A percentile compares a stretch with the other conserved stretches of the same genome.
Evolutionary conservation across 2,113 vertebrate genomes (phyloP).

Genomic region (Neodon shergylaensis): DNA sequence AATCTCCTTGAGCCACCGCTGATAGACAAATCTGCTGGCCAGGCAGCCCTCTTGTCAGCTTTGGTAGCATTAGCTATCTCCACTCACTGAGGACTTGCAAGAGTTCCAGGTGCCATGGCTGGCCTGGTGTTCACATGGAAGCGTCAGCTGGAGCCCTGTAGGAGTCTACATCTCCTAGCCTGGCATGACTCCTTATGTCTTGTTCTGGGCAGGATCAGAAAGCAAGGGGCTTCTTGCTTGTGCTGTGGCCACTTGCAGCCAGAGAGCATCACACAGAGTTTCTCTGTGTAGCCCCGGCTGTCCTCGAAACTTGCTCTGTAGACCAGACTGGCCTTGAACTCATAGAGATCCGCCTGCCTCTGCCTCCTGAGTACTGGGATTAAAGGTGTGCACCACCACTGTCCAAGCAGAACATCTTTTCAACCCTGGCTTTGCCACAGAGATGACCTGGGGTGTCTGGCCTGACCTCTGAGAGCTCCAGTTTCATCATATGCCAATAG

Average conservation of each 20-base stretch:
- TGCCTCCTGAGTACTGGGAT: too few species aligned
- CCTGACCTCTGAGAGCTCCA: not conserved
- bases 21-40: not conserved
- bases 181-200: not conserved
- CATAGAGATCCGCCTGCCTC: too few species aligned
- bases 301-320: too few species aligned
- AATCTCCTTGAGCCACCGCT: not conserved
- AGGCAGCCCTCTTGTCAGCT: fast-evolving
- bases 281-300: too few species aligned
- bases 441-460: not conserved
- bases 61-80: not conserved
- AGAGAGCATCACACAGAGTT: not conserved
- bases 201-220: not conserved
- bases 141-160: too few species aligned
- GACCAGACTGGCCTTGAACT: too few species aligned
- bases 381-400: too few species aligned
- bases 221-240: not conserved
- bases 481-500: not conserved
- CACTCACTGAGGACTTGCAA: fast-evolving
- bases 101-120: not conserved
- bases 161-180: not conserved
- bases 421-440: not conserved
- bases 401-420: not conserved
- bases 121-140: not conserved
- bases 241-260: not conserved